These are phyloP conservation scores for Lagorchestes hirsutus DNA, from an alignment of 2,797 vertebrate species.

Conservation along the genomic window DNA sequence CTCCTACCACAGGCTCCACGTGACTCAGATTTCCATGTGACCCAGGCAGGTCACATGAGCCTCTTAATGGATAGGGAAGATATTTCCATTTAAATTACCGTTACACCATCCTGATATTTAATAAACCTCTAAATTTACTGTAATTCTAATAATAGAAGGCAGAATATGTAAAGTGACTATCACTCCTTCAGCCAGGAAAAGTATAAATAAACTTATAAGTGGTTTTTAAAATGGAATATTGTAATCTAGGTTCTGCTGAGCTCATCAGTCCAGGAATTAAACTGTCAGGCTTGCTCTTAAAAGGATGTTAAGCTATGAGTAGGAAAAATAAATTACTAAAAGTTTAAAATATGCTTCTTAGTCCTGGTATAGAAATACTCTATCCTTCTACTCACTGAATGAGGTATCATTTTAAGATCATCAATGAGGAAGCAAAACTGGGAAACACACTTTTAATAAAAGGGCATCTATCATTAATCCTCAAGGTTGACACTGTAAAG, in stretches of 20 bases:
- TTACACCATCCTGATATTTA: not conserved
- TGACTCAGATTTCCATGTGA: too few species aligned
- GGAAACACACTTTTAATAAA: not conserved
- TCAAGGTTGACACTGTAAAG: not conserved
- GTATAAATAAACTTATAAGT: not conserved
- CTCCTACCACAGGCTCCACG: too few species aligned
- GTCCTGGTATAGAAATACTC: not conserved
- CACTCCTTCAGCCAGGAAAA: not conserved
- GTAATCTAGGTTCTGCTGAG: not conserved
- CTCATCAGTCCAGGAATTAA: not conserved
- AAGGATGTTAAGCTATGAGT: not conserved
- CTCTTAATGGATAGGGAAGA: too few species aligned
- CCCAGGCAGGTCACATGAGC: too few species aligned
- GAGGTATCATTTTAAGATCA: not conserved
- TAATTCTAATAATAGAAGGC: not conserved
- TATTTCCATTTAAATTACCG: too few species aligned
- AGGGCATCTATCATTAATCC: not conserved
- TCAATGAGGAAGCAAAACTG: not conserved
- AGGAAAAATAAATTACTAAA: not conserved
- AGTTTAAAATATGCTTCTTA: not conserved
- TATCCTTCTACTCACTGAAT: fast-evolving
- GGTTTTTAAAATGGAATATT: not conserved
- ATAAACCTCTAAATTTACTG: not conserved
- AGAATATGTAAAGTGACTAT: not conserved
- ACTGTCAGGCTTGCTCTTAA: not conserved